These are phyloP conservation scores for Nettapus auritus DNA, from an alignment of 2,113 vertebrate species.

Conservation along the genomic window DNA sequence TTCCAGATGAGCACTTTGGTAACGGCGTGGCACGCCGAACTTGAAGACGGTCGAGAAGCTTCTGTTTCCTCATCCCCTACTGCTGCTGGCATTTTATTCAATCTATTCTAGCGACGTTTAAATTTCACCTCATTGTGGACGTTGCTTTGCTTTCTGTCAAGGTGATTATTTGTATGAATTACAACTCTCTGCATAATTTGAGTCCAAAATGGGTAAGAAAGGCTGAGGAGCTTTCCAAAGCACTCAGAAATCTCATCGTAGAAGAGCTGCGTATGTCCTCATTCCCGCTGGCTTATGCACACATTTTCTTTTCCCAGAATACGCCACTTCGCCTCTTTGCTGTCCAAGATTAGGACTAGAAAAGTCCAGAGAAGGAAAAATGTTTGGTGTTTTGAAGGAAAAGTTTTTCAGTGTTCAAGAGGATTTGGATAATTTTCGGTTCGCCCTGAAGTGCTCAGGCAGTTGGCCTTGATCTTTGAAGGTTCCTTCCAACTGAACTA, in stretches of 20 bases:
- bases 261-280: fast-evolving
- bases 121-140: background rate
- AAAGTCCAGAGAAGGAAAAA: background rate
- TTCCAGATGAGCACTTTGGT: background rate
- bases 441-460: background rate
- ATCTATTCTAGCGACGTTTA: background rate
- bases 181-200: background rate
- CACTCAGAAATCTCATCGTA: background rate
- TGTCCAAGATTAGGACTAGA: background rate
- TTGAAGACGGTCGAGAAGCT: background rate
- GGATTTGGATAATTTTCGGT: background rate
- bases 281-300: background rate
- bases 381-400: background rate
- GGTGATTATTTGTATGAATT: background rate
- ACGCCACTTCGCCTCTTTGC: background rate
- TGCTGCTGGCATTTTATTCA: background rate
- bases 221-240: background rate
- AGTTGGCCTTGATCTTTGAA: background rate
- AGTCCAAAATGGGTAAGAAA: background rate
- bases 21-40: background rate
- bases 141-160: background rate
- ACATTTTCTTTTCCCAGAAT: background rate
- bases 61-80: background rate
- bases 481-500: background rate
- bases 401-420: background rate